Evolutionary conservation across 2,888 invertebrate species (phyloP), one percentile per base, ranked within the genome.

Genomic region (Ectemnius cavifrons): DNA sequence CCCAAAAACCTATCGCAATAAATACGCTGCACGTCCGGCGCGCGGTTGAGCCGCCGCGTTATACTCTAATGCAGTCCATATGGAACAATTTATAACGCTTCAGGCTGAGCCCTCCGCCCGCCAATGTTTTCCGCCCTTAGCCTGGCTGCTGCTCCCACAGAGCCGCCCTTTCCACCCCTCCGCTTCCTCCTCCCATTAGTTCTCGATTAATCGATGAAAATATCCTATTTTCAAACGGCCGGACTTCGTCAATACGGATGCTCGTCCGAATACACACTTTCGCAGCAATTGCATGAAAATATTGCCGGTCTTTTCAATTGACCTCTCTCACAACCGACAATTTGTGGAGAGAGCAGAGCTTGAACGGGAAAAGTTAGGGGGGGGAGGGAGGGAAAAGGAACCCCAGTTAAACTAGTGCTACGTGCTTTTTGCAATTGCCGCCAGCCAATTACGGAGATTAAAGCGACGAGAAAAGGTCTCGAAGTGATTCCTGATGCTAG

Each of bases 1-100:
- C 85, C 81, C 85, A 84, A 85, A 88, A 90, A 89, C 87, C 89
- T 88, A 90, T 90, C 87, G 89, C 89, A 88, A 89, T 90, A 90
- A 90, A 90, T 90, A 90, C 85, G 85, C 61, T 78, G 81, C 78
- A 83, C 79, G 84, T 81, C 80, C 79, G 80, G 80, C 74, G 77
- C 83, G 84, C 73, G 77, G 85, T 83, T 84, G 84, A 81, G 79
- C 77, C 72, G 77, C 77, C 77, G 79, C 79, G 82, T 83, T 84
- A 85, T 85, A 84, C 87, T 86, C 85, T 89, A 88, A 89, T 89
- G 87, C 88, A 87, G 83, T 88, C 83, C 86, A 88, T 88, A 90
- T 89, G 86, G 86, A 88, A 87, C 88, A 88, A 89, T 89, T 89
- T 89, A 86, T 88, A 87, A 85, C 84, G 84, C 80, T 81, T 80